Percentiles rank a stretch among this genome's conserved stretches.
These are phyloP conservation scores for Nycticorax nycticorax DNA, from an alignment of 2,113 vertebrate species.

Conservation along the genomic window DNA sequence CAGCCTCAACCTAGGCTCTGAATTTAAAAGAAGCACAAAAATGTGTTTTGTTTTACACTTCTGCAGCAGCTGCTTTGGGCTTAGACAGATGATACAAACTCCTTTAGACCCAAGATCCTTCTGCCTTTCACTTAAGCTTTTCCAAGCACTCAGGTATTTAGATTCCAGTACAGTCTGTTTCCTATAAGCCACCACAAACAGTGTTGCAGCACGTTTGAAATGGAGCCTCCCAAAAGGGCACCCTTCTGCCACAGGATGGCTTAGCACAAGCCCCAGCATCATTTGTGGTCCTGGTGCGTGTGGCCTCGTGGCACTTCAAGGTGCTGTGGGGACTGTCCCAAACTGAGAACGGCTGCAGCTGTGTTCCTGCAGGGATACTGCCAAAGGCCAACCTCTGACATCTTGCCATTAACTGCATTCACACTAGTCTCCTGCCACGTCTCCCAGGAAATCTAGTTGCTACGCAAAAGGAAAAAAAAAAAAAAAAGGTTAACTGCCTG, in stretches of 20 bases:
- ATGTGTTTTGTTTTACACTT: neutral
- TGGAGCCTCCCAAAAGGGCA: neutral
- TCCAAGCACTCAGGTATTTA: neutral
- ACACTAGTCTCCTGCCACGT: neutral
- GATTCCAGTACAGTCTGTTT: neutral
- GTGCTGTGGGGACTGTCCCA: neutral
- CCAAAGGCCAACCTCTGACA: neutral
- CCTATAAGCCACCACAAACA: neutral
- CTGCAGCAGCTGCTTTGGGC: neutral
- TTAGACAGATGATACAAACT: neutral
- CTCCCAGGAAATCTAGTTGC: constrained; percentile 45
- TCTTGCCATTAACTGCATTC: neutral
- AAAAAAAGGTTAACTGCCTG: neutral
- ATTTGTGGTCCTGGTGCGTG: accelerated
- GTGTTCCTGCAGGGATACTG: neutral
- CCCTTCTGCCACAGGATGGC: neutral
- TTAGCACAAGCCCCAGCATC: neutral
- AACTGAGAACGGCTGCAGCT: neutral
- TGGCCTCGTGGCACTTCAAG: neutral
- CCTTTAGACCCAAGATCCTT: neutral
- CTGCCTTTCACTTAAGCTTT: constrained; percentile 5
- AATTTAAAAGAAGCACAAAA: neutral
- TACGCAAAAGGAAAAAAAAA: neutral
- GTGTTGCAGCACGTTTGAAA: accelerated
- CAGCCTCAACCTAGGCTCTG: neutral